These are phyloP conservation scores for Urosaurus nigricauda DNA, from an alignment of 2,797 vertebrate genomes.

Conservation along the genomic window DNA sequence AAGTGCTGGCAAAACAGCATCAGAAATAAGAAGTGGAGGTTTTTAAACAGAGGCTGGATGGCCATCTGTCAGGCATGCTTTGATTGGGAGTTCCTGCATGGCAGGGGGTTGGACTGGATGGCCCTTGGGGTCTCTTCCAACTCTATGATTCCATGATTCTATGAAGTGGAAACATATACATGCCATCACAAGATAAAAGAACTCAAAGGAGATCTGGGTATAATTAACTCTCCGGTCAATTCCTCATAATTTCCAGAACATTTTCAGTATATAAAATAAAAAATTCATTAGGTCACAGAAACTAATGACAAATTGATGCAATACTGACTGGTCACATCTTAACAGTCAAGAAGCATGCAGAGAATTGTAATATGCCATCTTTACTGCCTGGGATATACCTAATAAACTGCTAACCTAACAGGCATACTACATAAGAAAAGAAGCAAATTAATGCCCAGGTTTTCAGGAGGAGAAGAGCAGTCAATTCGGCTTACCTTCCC, in stretches of 20 bases:
- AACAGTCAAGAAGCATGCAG: background rate
- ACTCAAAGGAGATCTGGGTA: background rate
- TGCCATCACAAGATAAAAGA: background rate
- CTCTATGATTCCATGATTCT: no score
- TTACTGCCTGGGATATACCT: background rate
- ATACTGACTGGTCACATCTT: background rate
- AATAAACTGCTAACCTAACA: background rate
- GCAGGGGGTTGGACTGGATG: no score
- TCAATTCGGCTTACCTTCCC: slow-evolving; percentile 75
- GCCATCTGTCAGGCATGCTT: no score
- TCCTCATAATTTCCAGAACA: background rate
- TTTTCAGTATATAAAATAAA: background rate
- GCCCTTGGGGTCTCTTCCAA: no score
- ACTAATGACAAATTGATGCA: background rate
- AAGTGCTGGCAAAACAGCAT: background rate
- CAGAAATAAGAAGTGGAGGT: background rate
- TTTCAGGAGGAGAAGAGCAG: background rate
- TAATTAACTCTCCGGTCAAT: background rate
- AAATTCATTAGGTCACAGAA: background rate
- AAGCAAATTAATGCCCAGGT: background rate
- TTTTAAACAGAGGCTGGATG: no score
- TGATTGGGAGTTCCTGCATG: no score
- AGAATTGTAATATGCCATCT: no score
- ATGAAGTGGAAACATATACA: background rate
- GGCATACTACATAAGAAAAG: background rate